Conservation (phyloP, 2,113 vertebrate species). For the Poeciliopsis occidentalis region DNA sequence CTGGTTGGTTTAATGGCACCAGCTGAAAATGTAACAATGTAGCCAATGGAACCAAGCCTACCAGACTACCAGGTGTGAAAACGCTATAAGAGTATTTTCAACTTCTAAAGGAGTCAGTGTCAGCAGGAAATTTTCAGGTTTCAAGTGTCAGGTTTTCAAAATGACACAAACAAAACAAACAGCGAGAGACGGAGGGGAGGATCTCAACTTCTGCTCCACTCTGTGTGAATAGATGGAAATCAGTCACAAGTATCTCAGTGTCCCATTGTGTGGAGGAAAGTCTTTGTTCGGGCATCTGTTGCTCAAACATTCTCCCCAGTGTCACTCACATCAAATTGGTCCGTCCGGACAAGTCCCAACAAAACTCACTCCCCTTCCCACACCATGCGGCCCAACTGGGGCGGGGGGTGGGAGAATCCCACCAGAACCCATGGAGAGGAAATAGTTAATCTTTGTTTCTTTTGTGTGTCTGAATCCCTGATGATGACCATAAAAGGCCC, state of each 20-base stretch:
- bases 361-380: constrained; percentile 51
- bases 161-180: constrained; percentile 26
- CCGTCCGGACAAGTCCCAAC: constrained; percentile 56
- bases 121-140: neutral
- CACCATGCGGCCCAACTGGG: constrained; percentile 14
- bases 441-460: constrained; percentile 63
- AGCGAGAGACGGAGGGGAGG: constrained; percentile 33
- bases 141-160: neutral
- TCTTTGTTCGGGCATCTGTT: constrained; percentile 78
- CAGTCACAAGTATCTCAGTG: constrained; percentile 69
- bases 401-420: constrained; percentile 42
- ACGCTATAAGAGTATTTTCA: neutral
- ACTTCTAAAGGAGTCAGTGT: no score
- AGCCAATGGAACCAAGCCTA: no score
- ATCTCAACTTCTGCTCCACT: constrained; percentile 74
- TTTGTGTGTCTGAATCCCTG: constrained; percentile 50
- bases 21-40: no score
- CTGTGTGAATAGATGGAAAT: constrained; percentile 71
- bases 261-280: constrained; percentile 47
- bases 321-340: constrained; percentile 63
- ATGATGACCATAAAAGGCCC: constrained; percentile 43
- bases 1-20: no score
- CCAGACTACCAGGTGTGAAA: no score
- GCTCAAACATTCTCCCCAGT: constrained; percentile 71
- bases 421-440: constrained; percentile 35